phyloP scores from a whole-genome alignment of 2,888 invertebrate genomes.

The Euplexia lucipara region DNA sequence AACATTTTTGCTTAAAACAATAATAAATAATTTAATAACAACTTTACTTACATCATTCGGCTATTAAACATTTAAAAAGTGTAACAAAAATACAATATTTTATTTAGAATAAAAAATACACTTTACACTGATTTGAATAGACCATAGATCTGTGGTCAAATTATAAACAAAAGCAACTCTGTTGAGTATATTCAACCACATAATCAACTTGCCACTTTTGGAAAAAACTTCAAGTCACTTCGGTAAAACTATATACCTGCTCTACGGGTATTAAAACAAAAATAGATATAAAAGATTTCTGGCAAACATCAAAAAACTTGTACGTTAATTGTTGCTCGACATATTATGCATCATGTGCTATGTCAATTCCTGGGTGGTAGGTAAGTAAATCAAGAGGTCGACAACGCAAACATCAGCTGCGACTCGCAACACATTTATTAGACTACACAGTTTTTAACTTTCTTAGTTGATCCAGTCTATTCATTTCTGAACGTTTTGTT shows the following conservation, averaged over 20 bases:
- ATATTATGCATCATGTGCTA: too few relatives aligned
- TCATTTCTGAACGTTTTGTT: neutral
- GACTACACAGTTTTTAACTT: neutral
- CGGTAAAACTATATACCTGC: too few relatives aligned
- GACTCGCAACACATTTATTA: neutral
- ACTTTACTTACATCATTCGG: slow-evolving; percentile 18
- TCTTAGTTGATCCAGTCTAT: neutral
- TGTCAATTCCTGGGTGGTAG: too few relatives aligned
- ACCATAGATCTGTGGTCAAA: neutral
- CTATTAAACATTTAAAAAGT: slow-evolving; percentile 9
- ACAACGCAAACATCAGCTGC: too few relatives aligned
- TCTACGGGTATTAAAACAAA: too few relatives aligned
- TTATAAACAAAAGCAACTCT: neutral
- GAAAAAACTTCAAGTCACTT: too few relatives aligned
- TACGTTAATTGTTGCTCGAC: too few relatives aligned
- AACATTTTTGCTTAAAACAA: slow-evolving; percentile 54
- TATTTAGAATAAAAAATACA: slow-evolving; percentile 1
- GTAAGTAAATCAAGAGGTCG: too few relatives aligned
- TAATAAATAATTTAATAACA: slow-evolving; percentile 36
- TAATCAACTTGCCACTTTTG: too few relatives aligned
- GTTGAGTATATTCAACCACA: too few relatives aligned
- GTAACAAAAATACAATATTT: slow-evolving; percentile 15
- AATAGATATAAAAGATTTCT: too few relatives aligned
- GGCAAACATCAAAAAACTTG: too few relatives aligned
- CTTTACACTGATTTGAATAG: slow-evolving; percentile 12